Percentiles rank a stretch among this genome's conserved stretches.
Evolutionary conservation across 2,888 invertebrate genomes (phyloP).

Genomic region (Arctia plantaginis): DNA sequence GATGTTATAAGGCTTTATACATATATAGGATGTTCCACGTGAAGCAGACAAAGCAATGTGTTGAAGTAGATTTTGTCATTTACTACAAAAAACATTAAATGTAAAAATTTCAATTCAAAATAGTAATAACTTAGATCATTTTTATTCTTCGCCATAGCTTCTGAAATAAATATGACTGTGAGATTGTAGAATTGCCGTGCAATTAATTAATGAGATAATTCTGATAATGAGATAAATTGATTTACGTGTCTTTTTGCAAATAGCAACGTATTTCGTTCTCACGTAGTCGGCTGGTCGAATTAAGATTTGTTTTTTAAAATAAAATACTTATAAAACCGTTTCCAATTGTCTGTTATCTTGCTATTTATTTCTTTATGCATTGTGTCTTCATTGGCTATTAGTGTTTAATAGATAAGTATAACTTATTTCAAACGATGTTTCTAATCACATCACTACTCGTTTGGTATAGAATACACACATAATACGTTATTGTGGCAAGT

Average conservation of each 20-base stretch:
- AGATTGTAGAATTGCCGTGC: no score
- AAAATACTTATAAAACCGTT: neutral
- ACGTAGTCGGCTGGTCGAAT: neutral
- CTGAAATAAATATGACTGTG: no score
- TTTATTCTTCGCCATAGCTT: no score
- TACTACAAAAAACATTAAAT: no score
- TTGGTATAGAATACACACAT: neutral
- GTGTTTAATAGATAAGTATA: neutral
- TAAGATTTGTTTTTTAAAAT: neutral
- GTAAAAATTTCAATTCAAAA: no score
- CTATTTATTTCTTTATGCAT: no score
- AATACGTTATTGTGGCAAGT: slow-evolving; percentile 8
- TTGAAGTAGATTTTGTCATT: no score
- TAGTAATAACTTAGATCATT: no score
- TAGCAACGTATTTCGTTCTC: neutral
- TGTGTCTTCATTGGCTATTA: neutral
- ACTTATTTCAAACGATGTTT: neutral
- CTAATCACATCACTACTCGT: neutral
- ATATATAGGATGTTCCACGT: neutral
- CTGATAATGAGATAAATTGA: no score
- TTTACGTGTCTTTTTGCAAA: no score
- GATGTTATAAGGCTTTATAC: slow-evolving; percentile 18
- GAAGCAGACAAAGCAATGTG: neutral
- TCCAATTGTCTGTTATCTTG: neutral
- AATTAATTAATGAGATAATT: no score